These are phyloP conservation scores for Choristoneura fumiferana DNA, from an alignment of 1,140 invertebrate genomes.

Conservation along the genomic window DNA sequence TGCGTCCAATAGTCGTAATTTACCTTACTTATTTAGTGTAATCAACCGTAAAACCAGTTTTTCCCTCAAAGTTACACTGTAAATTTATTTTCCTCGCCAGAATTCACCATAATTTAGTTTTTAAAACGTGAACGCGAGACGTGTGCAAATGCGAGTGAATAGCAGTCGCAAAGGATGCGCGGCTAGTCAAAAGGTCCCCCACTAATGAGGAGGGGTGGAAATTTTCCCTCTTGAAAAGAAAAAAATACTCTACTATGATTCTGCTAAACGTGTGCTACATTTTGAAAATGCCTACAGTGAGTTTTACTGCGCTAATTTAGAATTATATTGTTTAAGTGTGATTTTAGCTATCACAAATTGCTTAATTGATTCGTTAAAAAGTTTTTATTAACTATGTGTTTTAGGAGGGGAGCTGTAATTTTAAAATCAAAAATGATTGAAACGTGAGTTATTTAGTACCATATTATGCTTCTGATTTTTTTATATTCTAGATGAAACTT, in stretches of 20 bases:
- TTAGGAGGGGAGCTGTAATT: too few species aligned
- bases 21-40: background rate
- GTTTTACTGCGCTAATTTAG: constrained; percentile 25
- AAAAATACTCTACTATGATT: constrained; percentile 58
- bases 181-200: constrained; percentile 54
- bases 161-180: constrained; percentile 53
- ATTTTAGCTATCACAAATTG: too few species aligned
- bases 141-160: constrained; percentile 53
- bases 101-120: constrained; percentile 23
- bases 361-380: too few species aligned
- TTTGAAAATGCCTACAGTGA: constrained; percentile 47
- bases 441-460: too few species aligned
- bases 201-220: constrained; percentile 65
- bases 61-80: background rate
- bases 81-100: constrained; percentile 8
- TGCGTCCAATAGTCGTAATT: background rate
- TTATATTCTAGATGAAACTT: too few species aligned
- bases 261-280: constrained; percentile 52
- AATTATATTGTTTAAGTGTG: too few species aligned
- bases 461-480: too few species aligned
- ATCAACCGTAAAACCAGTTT: background rate
- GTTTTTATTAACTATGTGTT: too few species aligned
- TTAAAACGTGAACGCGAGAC: constrained; percentile 32
- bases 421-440: too few species aligned
- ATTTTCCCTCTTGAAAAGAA: constrained; percentile 65